Percentiles rank a stretch among this genome's conserved stretches.
Conservation (phyloP, 2,797 vertebrate species). For the Bucorvus abyssinicus region DNA sequence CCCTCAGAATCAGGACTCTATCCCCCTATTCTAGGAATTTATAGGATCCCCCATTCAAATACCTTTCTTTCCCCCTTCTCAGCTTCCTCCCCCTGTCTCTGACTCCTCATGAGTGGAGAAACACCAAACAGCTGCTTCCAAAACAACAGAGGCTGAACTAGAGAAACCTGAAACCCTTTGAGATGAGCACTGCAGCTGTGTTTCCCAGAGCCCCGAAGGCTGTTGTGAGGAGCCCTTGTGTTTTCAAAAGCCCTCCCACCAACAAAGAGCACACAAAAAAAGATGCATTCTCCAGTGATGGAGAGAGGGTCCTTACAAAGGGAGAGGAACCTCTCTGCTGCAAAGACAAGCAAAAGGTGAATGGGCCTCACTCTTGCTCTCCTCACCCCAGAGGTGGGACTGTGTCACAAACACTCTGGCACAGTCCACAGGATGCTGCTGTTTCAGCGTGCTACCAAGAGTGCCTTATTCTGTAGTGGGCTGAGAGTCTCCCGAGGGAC, state of each 20-base stretch:
- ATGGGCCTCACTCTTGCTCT: neutral
- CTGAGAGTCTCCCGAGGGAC: accelerated
- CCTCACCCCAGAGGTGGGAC: neutral
- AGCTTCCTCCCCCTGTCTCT: neutral
- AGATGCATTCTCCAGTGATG: neutral
- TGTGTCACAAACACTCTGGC: neutral
- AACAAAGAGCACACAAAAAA: neutral
- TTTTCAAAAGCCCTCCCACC: neutral
- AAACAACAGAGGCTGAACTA: neutral
- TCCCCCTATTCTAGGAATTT: neutral
- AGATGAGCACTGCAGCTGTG: neutral
- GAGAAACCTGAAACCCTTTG: neutral
- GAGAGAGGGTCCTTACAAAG: neutral
- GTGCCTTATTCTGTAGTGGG: neutral
- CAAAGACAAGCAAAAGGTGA: neutral
- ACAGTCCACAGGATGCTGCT: neutral
- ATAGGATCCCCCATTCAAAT: neutral
- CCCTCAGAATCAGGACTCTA: neutral
- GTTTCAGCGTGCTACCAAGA: neutral
- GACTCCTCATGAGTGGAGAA: neutral
- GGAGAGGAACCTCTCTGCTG: neutral
- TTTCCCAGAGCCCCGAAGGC: neutral
- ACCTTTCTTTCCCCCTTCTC: neutral
- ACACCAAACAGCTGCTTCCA: neutral
- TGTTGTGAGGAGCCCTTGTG: neutral